Evolutionary conservation across 2,113 vertebrate genomes (phyloP).

Genomic region (Nycticebus coucang): DNA sequence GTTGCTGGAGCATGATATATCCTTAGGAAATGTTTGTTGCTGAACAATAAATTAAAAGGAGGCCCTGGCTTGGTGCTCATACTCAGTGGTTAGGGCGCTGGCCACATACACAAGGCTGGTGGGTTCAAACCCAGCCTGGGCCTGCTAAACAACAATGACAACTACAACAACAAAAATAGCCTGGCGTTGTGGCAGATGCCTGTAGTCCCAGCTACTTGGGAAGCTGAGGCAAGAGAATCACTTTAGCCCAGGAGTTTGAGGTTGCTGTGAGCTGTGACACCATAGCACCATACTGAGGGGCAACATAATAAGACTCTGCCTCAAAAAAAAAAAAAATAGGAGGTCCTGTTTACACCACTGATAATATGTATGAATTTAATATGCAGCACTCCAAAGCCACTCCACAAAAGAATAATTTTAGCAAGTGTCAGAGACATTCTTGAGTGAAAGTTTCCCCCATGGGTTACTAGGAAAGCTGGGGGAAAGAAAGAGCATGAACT

Average conservation of each 20-base stretch:
- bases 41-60: neutral
- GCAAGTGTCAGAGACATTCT: neutral
- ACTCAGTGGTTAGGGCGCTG: too few relatives aligned
- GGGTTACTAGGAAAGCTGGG: neutral
- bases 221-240: too few relatives aligned
- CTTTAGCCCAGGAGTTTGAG: too few relatives aligned
- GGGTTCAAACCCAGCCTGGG: too few relatives aligned
- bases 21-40: neutral
- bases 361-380: neutral
- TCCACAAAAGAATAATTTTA: neutral
- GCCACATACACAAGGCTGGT: too few relatives aligned
- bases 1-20: neutral
- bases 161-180: too few relatives aligned
- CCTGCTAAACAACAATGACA: too few relatives aligned
- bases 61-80: neutral
- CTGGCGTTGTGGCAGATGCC: too few relatives aligned
- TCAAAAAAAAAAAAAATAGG: neutral
- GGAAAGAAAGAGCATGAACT: neutral
- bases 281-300: too few relatives aligned
- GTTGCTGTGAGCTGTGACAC: too few relatives aligned
- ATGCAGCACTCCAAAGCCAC: neutral
- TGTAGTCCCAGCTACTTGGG: too few relatives aligned
- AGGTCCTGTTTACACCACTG: neutral
- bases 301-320: too few relatives aligned
- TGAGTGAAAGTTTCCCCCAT: neutral